Evolutionary conservation across 37 sponge, comb jelly and placozoan species (phyloP), one percentile per base, ranked within the genome.

Genomic region (Petrosia ficiformis): DNA sequence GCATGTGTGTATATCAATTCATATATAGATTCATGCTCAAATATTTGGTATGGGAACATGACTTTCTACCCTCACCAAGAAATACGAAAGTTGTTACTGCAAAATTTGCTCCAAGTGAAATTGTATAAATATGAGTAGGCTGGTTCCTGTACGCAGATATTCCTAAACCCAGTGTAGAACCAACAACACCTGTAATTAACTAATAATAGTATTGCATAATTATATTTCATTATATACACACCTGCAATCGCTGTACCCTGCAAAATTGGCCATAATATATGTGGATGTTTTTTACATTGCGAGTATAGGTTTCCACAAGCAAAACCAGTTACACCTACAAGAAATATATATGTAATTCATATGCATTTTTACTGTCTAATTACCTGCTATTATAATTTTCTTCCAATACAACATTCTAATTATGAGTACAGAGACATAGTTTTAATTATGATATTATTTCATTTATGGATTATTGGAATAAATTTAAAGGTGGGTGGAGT

Each of bases 71-170:
- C 72, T 48, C 31, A 72, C 90, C 77, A 4, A 89, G 40, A 43
- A 89, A 89, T 8, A 64, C 26, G n/a, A 52, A 80, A 2, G 81
- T 67, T 24, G 58, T 43, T 35, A 84, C 44, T 25, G 85, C 79
- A 71, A 84, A 80, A 65, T 89, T 89, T 3, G 77, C 81, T 40
- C 84, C 85, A 28, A 84, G 34, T 3, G 90, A 89, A n/a, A 80
- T 3, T 33, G 85, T 40, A 59, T 81, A 77, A 0, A 80, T 33
- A 24, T 80, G 44, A 0, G 58, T 1, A 4, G 90, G 85, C 0
- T n/a, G 19, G 8, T 67, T 76, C 39, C 90, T 74, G 42, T 84
- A 84, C 11, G 31, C 34, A 35, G 80, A 65, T 42, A 80, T 69
- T 16, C 66, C 77, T 44, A 69, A 19, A 24, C 90, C 90, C 8